phyloP scores from a whole-genome alignment of 1,140 invertebrate genomes.

The Drosophila virilis region DNA sequence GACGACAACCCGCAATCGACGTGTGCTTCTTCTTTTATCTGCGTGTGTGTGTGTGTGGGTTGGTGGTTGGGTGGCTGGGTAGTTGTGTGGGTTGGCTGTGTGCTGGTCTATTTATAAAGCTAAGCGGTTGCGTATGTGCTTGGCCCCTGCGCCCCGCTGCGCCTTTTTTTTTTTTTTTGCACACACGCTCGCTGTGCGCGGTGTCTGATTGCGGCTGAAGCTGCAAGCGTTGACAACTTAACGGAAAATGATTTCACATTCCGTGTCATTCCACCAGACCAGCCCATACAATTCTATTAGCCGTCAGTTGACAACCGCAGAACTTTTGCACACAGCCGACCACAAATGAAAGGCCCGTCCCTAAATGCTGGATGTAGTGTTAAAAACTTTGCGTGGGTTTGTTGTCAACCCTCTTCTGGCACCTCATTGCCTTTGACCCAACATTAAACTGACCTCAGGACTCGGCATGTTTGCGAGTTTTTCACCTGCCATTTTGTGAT shows the following conservation, averaged over 20 bases:
- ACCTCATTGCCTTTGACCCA: no score
- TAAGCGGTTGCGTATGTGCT: constrained; percentile 16
- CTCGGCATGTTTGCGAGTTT: not conserved
- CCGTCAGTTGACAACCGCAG: constrained; percentile 19
- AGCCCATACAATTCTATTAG: no score
- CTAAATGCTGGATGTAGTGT: not conserved
- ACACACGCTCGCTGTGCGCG: not conserved
- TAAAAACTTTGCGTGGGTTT: not conserved
- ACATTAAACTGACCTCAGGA: not conserved
- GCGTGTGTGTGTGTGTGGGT: constrained; percentile 1
- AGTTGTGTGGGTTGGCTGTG: not conserved
- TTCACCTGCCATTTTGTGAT: no score
- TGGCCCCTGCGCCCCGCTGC: not conserved
- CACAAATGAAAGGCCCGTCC: constrained; percentile 29
- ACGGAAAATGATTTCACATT: constrained; percentile 71
- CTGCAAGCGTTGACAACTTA: constrained; percentile 62
- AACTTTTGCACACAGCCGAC: constrained; percentile 26
- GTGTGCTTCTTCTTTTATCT: not conserved
- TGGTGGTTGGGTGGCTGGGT: not conserved
- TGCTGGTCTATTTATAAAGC: constrained; percentile 36
- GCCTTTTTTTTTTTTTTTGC: no score
- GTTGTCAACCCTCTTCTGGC: no score
- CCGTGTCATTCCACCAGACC: not conserved
- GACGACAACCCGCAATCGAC: not conserved
- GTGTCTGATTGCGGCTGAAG: constrained; percentile 44